Conservation (phyloP, 2,113 vertebrate genomes). For the Jaculus jaculus region DNA sequence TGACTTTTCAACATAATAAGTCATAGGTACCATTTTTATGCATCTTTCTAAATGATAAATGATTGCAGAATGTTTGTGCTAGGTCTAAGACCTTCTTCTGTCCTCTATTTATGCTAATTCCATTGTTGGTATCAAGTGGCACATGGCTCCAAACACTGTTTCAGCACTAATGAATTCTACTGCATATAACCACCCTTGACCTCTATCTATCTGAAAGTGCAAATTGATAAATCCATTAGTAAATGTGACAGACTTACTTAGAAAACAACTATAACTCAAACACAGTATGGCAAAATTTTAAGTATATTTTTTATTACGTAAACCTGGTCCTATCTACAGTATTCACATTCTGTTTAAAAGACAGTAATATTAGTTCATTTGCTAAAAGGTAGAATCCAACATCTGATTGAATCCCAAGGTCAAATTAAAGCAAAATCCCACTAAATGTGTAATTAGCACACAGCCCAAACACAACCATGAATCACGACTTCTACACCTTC, state of each 20-base stretch:
- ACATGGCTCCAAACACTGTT: not conserved
- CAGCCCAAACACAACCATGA: not conserved
- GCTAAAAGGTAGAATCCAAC: not conserved
- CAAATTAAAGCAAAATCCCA: not conserved
- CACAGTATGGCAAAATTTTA: not conserved
- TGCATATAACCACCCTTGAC: not conserved
- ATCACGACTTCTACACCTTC: not conserved
- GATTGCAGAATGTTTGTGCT: not conserved
- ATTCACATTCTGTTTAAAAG: not conserved
- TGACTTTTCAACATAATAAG: not conserved
- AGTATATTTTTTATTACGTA: not conserved
- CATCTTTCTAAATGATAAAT: not conserved
- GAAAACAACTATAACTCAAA: not conserved
- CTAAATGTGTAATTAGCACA: not conserved
- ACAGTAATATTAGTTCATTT: not conserved
- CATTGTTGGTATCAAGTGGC: not conserved
- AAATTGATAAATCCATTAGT: not conserved
- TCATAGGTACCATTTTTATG: not conserved
- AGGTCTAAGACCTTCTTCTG: not conserved
- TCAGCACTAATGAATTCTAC: not conserved
- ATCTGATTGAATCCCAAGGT: not conserved
- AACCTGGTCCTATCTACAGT: not conserved
- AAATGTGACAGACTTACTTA: not conserved
- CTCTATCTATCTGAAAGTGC: not conserved
- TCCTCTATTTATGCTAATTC: not conserved